These are phyloP conservation scores for Temnothorax ravouxi DNA, from an alignment of 2,888 invertebrate species.

Conservation along the genomic window DNA sequence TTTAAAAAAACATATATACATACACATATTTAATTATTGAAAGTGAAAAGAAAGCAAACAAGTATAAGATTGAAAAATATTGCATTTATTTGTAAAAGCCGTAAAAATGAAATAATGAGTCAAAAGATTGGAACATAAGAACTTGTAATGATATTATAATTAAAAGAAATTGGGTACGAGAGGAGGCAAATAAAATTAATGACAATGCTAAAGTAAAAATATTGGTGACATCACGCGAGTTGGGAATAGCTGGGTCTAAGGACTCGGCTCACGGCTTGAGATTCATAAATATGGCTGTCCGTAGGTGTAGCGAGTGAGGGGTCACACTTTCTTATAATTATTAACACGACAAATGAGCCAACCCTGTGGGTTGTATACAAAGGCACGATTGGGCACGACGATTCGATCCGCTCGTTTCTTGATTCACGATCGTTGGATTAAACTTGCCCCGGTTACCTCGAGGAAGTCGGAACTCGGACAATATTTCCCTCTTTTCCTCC, in stretches of 20 bases:
- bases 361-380: conserved; percentile 77
- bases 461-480: conserved; percentile 19
- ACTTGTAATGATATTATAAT: neutral
- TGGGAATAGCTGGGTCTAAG: conserved; percentile 67
- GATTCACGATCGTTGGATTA: conserved; percentile 45
- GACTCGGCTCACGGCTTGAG: conserved; percentile 76
- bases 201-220: conserved; percentile 14
- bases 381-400: conserved; percentile 65
- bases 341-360: conserved; percentile 85
- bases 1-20: neutral
- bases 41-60: neutral
- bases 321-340: conserved; percentile 86
- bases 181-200: conserved; percentile 14
- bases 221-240: conserved; percentile 44
- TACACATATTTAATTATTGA: neutral
- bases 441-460: conserved; percentile 35
- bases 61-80: neutral
- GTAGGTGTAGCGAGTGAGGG: conserved; percentile 83
- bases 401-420: conserved; percentile 72
- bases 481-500: conserved; percentile 42
- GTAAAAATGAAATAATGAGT: neutral
- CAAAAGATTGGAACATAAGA: neutral
- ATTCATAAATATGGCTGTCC: conserved; percentile 83
- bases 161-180: neutral
- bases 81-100: neutral